These are phyloP conservation scores for Idaea dimidiata DNA, from an alignment of 2,888 invertebrate species.

Conservation along the genomic window DNA sequence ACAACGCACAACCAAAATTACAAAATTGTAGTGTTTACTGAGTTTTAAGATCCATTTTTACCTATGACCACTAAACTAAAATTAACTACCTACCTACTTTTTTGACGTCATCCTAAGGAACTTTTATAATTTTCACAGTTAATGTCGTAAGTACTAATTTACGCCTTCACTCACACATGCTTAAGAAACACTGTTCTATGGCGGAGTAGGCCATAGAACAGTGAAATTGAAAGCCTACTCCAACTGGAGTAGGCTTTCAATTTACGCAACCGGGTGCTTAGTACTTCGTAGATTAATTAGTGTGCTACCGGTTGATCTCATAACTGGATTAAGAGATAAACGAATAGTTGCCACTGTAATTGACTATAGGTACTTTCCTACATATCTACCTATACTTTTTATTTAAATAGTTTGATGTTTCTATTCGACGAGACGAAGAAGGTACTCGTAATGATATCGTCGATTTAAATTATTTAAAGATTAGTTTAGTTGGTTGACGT, in stretches of 20 bases:
- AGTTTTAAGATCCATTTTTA: too few relatives aligned
- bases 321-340: conserved; percentile 49
- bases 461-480: background rate
- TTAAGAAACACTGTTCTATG: too few relatives aligned
- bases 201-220: too few relatives aligned
- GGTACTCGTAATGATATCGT: conserved; percentile 11
- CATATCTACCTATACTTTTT: conserved; percentile 36
- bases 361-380: conserved; percentile 20
- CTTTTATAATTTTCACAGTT: too few relatives aligned
- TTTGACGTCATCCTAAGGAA: too few relatives aligned
- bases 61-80: too few relatives aligned
- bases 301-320: conserved; percentile 51
- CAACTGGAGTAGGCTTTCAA: background rate
- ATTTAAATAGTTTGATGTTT: conserved; percentile 28
- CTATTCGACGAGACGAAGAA: conserved; percentile 21
- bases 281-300: conserved; percentile 53
- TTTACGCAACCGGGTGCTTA: conserved; percentile 1
- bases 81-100: too few relatives aligned
- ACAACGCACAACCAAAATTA: too few relatives aligned
- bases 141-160: too few relatives aligned
- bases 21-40: too few relatives aligned
- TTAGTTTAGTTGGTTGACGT: background rate
- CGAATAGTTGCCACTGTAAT: conserved; percentile 21
- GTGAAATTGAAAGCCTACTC: too few relatives aligned
- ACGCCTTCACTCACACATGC: too few relatives aligned